Evolutionary conservation across 2,113 vertebrate genomes (phyloP).

Genomic region (Oreochromis aureus): DNA sequence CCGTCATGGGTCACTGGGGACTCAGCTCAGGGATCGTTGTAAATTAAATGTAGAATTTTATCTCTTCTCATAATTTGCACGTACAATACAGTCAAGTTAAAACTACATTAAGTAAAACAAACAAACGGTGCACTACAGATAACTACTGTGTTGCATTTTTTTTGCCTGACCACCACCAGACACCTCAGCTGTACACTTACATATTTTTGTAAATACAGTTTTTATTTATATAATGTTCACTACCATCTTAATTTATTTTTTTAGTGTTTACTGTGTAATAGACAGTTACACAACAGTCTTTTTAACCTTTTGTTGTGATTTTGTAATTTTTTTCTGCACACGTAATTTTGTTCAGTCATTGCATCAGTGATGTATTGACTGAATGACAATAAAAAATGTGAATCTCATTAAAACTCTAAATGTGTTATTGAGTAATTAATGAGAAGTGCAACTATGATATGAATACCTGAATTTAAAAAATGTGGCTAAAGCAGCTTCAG

Average conservation of each 20-base stretch:
- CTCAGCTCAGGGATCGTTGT: background rate
- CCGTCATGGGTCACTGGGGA: background rate
- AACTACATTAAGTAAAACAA: background rate
- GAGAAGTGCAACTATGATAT: background rate
- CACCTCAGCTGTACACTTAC: background rate
- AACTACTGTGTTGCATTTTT: background rate
- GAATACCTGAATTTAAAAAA: background rate
- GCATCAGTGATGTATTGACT: background rate
- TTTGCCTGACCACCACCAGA: background rate
- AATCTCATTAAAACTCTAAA: background rate
- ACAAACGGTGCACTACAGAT: background rate
- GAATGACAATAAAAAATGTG: background rate
- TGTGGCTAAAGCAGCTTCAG: background rate
- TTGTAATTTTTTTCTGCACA: background rate
- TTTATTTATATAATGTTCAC: background rate
- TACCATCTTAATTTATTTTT: background rate
- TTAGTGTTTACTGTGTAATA: background rate
- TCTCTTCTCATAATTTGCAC: background rate
- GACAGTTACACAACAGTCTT: background rate
- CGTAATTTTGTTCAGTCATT: background rate
- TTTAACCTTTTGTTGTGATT: background rate
- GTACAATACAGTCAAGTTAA: background rate
- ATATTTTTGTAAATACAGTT: background rate
- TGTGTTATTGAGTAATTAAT: background rate
- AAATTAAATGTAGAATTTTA: background rate